Evolutionary conservation across 2,113 vertebrate species (phyloP).

Genomic region (Sapajus apella): DNA sequence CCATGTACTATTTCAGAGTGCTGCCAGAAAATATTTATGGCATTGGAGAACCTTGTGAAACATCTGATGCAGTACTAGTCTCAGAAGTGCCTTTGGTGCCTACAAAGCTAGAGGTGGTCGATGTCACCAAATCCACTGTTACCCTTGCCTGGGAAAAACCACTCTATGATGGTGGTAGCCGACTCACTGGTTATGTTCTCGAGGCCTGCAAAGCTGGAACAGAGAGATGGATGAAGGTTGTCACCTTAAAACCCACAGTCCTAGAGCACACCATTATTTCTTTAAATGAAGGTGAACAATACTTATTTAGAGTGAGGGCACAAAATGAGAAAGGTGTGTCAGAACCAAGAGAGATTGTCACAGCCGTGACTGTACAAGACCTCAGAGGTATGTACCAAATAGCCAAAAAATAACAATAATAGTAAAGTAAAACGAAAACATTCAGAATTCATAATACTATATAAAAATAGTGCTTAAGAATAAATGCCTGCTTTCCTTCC

Average conservation of each 20-base stretch:
- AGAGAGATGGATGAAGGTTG: constrained; percentile 98
- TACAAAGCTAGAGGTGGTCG: constrained; percentile 92
- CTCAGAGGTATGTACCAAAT: constrained; percentile 89
- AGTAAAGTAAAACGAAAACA: neutral
- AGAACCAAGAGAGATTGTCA: constrained; percentile 94
- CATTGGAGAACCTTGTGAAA: constrained; percentile 94
- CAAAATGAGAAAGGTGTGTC: constrained; percentile 95
- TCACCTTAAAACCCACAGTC: constrained; percentile 91
- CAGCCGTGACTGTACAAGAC: constrained; percentile 94
- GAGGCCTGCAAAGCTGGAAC: constrained; percentile 96
- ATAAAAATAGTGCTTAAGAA: constrained; percentile 37
- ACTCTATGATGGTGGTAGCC: constrained; percentile 96
- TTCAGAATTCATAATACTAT: neutral
- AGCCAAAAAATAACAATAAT: neutral
- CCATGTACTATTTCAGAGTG: constrained; percentile 97
- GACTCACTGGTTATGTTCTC: constrained; percentile 93
- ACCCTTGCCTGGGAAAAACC: constrained; percentile 98
- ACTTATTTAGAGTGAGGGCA: constrained; percentile 94
- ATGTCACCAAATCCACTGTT: constrained; percentile 94
- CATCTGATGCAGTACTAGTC: constrained; percentile 91
- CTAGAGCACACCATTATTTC: constrained; percentile 94
- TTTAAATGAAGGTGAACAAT: constrained; percentile 96
- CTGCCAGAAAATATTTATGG: constrained; percentile 98
- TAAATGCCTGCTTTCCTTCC: constrained; percentile 64
- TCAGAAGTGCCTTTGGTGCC: constrained; percentile 95